phyloP scores from a whole-genome alignment of 2,113 vertebrate species.

The Phrynosoma blainvillii region DNA sequence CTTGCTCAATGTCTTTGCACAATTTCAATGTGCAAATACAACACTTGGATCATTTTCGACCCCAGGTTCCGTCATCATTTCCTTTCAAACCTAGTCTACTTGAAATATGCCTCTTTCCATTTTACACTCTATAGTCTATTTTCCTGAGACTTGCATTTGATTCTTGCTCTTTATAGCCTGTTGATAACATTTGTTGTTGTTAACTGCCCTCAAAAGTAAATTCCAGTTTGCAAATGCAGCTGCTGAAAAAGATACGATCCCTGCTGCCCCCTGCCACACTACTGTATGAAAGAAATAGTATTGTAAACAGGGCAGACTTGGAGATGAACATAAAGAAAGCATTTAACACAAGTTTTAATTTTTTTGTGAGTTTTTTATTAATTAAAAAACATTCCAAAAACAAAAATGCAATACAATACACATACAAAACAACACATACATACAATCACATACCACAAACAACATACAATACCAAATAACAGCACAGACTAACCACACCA shows the following conservation, averaged over 20 bases:
- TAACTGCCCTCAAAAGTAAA: conserved; percentile 32
- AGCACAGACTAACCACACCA: too few species aligned
- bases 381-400: too few species aligned
- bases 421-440: too few species aligned
- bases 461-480: too few species aligned
- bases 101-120: conserved; percentile 38
- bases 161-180: conserved; percentile 37
- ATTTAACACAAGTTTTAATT: background rate
- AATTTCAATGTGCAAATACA: background rate
- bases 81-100: conserved; percentile 1
- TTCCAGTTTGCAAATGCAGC: conserved; percentile 58
- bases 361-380: too few species aligned
- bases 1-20: background rate
- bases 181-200: conserved; percentile 5
- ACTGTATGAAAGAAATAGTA: conserved; percentile 59
- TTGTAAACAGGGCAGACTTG: conserved; percentile 38
- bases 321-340: background rate
- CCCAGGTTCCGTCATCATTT: conserved; percentile 15
- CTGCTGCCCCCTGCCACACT: conserved; percentile 29
- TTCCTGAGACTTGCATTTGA: conserved; percentile 14
- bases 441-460: too few species aligned
- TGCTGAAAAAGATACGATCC: conserved; percentile 61
- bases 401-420: too few species aligned
- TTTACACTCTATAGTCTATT: conserved; percentile 47
- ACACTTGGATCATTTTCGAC: conserved; percentile 11